Evolutionary conservation across 2,888 invertebrate species (phyloP).

Genomic region (Antheraea assamensis): DNA sequence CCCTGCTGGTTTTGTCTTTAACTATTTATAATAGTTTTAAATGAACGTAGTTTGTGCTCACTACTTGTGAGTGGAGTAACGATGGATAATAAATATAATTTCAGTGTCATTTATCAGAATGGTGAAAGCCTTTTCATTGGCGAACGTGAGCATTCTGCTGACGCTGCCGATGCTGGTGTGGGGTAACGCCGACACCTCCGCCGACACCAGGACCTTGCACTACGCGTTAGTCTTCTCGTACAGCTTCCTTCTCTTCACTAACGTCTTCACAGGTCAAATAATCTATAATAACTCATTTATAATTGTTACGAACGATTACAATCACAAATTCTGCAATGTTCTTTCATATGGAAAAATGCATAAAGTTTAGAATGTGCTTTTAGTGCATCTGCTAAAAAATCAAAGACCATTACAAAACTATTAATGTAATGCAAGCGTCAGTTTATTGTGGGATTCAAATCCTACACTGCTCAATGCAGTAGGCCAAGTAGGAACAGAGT

Average conservation of each 20-base stretch:
- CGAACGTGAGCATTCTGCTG: slow-evolving; percentile 82
- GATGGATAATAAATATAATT: slow-evolving; percentile 13
- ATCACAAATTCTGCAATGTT: too few relatives aligned
- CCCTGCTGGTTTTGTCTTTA: too few relatives aligned
- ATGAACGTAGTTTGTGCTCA: neutral
- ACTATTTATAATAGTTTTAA: too few relatives aligned
- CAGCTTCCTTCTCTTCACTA: slow-evolving; percentile 83
- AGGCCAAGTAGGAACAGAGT: too few relatives aligned
- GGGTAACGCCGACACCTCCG: slow-evolving; percentile 63
- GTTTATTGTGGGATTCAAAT: neutral
- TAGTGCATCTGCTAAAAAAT: too few relatives aligned
- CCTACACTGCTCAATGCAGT: neutral
- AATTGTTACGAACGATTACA: too few relatives aligned
- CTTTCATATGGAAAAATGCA: too few relatives aligned
- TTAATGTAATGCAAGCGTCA: too few relatives aligned
- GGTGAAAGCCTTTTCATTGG: slow-evolving; percentile 83
- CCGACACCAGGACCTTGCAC: slow-evolving; percentile 64
- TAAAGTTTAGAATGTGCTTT: too few relatives aligned
- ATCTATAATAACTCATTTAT: too few relatives aligned
- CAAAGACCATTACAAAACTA: too few relatives aligned
- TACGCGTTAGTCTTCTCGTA: slow-evolving; percentile 84
- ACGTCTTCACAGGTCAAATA: slow-evolving; percentile 82
- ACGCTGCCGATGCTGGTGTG: slow-evolving; percentile 84
- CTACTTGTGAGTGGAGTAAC: neutral
- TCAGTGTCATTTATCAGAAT: slow-evolving; percentile 57